Conservation (phyloP, 2,797 vertebrate genomes). For the Enteromius argenteus region DNA sequence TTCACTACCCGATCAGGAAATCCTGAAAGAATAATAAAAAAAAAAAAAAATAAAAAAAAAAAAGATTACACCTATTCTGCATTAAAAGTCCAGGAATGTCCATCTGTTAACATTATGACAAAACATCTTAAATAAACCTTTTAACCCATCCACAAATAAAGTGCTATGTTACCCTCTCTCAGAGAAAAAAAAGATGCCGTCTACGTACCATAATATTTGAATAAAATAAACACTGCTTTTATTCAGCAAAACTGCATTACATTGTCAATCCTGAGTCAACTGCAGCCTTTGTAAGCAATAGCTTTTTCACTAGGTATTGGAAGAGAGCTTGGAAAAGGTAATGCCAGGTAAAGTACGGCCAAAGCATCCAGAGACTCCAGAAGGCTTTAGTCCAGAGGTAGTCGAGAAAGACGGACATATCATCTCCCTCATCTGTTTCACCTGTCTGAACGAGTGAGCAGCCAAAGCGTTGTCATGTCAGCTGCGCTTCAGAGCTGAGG, state of each 20-base stretch:
- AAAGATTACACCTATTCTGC: neutral
- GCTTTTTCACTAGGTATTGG: neutral
- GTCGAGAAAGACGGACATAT: conserved; percentile 56
- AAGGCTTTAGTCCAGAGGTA: conserved; percentile 33
- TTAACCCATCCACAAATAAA: neutral
- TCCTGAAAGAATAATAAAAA: neutral
- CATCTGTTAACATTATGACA: neutral
- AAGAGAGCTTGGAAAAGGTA: neutral
- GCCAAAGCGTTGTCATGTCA: conserved; percentile 62
- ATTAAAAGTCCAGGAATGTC: neutral
- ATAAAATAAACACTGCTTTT: neutral
- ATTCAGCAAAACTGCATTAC: neutral
- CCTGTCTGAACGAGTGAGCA: conserved; percentile 58
- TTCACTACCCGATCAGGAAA: neutral
- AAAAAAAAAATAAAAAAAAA: neutral
- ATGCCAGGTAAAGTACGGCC: neutral
- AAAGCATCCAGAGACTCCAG: conserved; percentile 19
- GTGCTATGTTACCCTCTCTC: neutral
- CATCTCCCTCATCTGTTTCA: conserved; percentile 50
- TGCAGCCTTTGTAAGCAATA: neutral
- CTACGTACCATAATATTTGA: neutral
- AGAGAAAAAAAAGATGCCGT: neutral
- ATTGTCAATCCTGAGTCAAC: neutral
- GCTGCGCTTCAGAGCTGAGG: conserved; percentile 50
- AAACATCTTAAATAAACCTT: neutral